Evolutionary conservation across 2,888 invertebrate species (phyloP), one percentile per base, ranked within the genome.

Genomic region (Drosophila nr. perissopoda): DNA sequence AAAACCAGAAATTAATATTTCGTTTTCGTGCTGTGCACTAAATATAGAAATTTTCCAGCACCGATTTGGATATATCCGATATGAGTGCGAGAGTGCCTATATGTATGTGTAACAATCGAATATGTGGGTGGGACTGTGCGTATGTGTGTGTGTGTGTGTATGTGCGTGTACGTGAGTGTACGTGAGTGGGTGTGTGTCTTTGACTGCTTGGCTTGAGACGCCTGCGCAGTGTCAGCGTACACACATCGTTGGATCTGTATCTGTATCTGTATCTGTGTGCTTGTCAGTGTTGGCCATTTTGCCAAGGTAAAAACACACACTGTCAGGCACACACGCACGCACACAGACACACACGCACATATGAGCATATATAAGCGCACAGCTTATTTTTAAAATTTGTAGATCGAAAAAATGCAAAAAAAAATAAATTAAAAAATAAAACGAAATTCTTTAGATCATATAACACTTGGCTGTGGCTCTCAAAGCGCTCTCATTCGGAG

Each of bases 321-420:
- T 68, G 67, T 34, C 48, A 70, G 66, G 36, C 51, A 42, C 33
- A 31, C 67, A 49, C 66, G 60, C 67, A 42, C 53, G 64, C 48
- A 31, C 54, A 58, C 74, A 57, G 57, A 59, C 63, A 66, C 69
- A 71, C 70, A 63, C 56, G 52, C 57, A 51, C 62, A 40, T 25
- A 60, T 40, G 10, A 60, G 46, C 71, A 68, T 59, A 58, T 57
- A 59, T 69, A 13, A 40, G 54, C 59, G 67, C 52, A 57, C 40
- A 59, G 74, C 56, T 85, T 85, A 85, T 85, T 85, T 85, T 90
- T 85, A 85, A 82, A 84, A 70, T 69, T 65, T 56, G 61, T 56
- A 79, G 66, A 70, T 60, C 42, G 61, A 42, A 51, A 54, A 71
- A 48, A 57, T 33, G 68, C n/a, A 73, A 60, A 59, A 74, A 56